Base-by-base conservation (phyloP, 2,113 vertebrate species). In the Anoura caudifer region DNA sequence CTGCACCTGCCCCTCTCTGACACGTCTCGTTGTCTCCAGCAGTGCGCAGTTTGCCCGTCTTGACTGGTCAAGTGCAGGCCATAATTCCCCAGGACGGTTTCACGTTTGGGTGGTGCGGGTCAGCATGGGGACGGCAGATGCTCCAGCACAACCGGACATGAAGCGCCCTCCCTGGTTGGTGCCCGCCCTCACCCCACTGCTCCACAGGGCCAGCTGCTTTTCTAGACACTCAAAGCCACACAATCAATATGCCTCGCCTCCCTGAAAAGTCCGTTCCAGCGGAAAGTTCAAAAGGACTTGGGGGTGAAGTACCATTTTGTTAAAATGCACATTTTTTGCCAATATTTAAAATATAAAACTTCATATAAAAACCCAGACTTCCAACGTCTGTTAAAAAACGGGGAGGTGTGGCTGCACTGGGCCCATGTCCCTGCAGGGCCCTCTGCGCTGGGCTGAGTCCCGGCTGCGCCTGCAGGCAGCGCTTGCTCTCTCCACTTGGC, bases 131-230 rank as follows among this genome's bases (percentile, higher is more conserved):
- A 1, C 2, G 4, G 70, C 8, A 1, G 31, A 15, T 38, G 72
- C 41, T 79, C 59, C 3, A 2, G 38, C 38, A 17, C 33, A 47
- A 41, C 80, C n/a, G 7, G 45, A 19, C 17, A 1, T 0, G 4
- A 22, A 45, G 45, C 19, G 24, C 28, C 36, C 6, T 69, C 43
- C 50, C 17, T 28, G 22, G 7, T 13, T 15, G 0, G 2, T 24
- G 26, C 15, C 36, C 15, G 4, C 16, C 24, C 6, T 13, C 0
- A 26, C 11, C 13, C 0, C 0, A 45, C 6, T 47, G 6, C 19
- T 54, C 36, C 36, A 31, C 14, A 20, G 81, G 75, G 5, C 36
- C 24, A 26, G 17, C 31, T 36, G 31, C 65, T 81, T 36, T 95
- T 72, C 47, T 52, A 17, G 43, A 33, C 5, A 2, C 22, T 86